Evolutionary conservation across 2,113 vertebrate genomes (phyloP).

Genomic region (Craseonycteris thonglongyai): DNA sequence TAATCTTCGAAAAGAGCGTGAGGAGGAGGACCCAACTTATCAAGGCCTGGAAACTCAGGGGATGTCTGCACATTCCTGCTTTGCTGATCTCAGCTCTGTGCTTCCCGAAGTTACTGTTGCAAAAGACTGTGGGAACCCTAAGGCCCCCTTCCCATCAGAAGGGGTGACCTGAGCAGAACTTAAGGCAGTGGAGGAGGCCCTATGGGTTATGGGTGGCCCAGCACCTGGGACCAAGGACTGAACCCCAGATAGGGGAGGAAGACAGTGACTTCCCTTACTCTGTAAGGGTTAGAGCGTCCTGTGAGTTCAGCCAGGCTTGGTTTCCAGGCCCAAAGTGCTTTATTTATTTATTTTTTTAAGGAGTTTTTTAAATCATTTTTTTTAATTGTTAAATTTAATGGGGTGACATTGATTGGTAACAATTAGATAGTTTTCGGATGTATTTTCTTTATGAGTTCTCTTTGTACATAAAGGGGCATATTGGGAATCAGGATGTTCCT

Average conservation of each 20-base stretch:
- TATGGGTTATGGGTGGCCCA: background rate
- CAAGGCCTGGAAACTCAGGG: background rate
- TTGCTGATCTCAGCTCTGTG: background rate
- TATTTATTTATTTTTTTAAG: too few relatives aligned
- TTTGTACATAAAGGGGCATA: conserved; percentile 11
- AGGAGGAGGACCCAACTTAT: conserved; percentile 11
- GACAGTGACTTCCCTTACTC: background rate
- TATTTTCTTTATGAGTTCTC: conserved; percentile 20
- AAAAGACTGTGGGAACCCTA: background rate
- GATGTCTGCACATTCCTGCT: background rate
- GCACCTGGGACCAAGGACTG: background rate
- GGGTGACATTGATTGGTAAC: too few relatives aligned
- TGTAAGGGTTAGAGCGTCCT: background rate
- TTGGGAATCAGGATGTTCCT: background rate
- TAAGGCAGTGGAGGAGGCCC: background rate
- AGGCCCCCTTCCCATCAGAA: background rate
- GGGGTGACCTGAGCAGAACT: background rate
- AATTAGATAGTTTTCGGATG: too few relatives aligned
- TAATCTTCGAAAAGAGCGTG: background rate
- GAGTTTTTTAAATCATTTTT: too few relatives aligned
- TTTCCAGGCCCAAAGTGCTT: background rate
- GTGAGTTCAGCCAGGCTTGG: background rate
- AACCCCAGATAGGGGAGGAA: background rate
- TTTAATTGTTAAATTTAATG: too few relatives aligned
- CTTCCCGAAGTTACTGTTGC: background rate